A percentile compares a stretch with the other conserved stretches of the same genome.
Evolutionary conservation across 2,113 vertebrate genomes (phyloP).

Genomic region (Porphyrio hochstetteri): DNA sequence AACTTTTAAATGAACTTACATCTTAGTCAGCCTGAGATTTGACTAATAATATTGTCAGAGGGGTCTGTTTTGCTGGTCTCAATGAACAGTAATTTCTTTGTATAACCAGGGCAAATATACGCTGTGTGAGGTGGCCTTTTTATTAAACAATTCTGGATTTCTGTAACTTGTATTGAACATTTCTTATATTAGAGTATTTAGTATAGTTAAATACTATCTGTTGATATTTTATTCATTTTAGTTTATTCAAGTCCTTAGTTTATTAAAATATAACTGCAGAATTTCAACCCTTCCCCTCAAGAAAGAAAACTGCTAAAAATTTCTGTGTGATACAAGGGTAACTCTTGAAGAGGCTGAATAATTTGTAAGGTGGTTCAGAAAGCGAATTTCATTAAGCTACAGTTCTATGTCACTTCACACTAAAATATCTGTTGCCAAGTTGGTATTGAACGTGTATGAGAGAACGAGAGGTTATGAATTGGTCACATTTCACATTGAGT

Average conservation of each 20-base stretch:
- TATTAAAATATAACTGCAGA: not conserved
- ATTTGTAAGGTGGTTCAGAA: not conserved
- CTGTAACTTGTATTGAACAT: not conserved
- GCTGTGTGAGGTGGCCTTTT: not conserved
- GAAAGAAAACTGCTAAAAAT: not conserved
- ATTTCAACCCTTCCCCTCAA: not conserved
- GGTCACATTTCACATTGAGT: not conserved
- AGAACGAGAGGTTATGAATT: not conserved
- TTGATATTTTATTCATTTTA: not conserved
- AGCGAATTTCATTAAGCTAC: not conserved
- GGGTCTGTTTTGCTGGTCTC: slow-evolving; percentile 27
- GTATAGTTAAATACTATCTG: not conserved
- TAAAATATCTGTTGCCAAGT: slow-evolving; percentile 1
- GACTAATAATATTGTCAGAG: not conserved
- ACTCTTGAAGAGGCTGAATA: not conserved
- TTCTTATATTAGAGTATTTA: not conserved
- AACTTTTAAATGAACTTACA: slow-evolving; percentile 55
- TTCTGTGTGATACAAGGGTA: not conserved
- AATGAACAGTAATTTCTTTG: slow-evolving; percentile 1
- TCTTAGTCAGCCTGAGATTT: slow-evolving; percentile 33
- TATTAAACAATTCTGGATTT: not conserved
- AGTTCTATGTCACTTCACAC: not conserved
- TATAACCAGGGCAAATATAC: not conserved
- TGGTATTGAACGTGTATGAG: not conserved
- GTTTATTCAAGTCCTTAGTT: not conserved